Base-by-base conservation (phyloP, 2,797 vertebrate genomes). In the Takifugu ocellatus region DNA sequence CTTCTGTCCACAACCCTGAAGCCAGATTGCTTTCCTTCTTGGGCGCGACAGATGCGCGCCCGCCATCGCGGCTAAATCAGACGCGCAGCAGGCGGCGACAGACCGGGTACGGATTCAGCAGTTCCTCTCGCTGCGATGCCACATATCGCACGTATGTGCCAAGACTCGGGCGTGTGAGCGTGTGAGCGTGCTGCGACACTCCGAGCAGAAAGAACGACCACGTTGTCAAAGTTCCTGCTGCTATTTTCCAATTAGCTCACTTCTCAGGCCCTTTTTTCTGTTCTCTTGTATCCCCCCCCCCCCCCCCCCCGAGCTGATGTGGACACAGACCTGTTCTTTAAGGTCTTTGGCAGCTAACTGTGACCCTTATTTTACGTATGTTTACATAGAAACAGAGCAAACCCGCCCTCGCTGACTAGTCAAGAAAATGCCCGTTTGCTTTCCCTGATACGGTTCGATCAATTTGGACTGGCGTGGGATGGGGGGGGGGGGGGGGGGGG, bases 171-270 rank as follows among this genome's bases (percentile, higher is more conserved):
- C 57, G 51, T 2, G 6, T 43, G 16, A 54, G 1, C 48, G 51
- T 11, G 31, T 43, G 16, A 54, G 1, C 48, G 51, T 11, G 31
- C 9, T 3, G 60, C 2, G 0, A 14, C 16, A 16, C 49, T 63
- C 45, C 36, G 63, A 76, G 65, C 63, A 55, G 63, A 72, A 65
- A 12, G 59, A 79, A 61, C 74, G 75, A 66, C 78, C 77, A 79
- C 78, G 86, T 88, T 84, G 85, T 80, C 84, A 81, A 79, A 83
- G 85, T 89, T 87, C 86, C 86, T 85, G 72, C 54, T 36, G 60
- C 83, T 82, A 78, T 83, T 86, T 87, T 87, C 80, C 87, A 85
- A 88, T 88, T 87, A 88, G 84, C 77, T 69, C 27, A 6, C 61
- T 74, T 21, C 21, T 21, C 1, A 1, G 21, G 21, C 21, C 21